A percentile compares a stretch with the other conserved stretches of the same genome.
phyloP scores from a whole-genome alignment of 2,113 vertebrate species.

The Pelmatolapia mariae region DNA sequence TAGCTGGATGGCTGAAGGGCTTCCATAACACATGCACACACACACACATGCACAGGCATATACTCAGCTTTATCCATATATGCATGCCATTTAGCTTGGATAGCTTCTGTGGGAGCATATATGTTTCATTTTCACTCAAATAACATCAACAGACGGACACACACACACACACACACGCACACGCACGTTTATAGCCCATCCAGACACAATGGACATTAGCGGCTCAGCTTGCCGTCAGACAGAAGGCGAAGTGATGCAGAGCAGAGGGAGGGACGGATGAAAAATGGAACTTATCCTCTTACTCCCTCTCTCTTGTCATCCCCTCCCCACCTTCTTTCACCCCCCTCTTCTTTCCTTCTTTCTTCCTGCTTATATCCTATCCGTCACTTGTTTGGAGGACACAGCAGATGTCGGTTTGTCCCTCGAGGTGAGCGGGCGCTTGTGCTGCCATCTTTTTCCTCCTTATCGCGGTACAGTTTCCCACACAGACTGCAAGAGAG shows the following conservation, averaged over 20 bases:
- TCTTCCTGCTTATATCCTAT: neutral
- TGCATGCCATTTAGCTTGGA: slow-evolving; percentile 18
- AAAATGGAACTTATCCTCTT: slow-evolving; percentile 50
- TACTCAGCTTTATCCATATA: slow-evolving; percentile 5
- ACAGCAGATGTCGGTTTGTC: slow-evolving; percentile 39
- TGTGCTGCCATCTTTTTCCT: slow-evolving; percentile 19
- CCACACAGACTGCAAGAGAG: slow-evolving; percentile 3
- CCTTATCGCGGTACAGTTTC: slow-evolving; percentile 19
- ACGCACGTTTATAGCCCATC: slow-evolving; percentile 16
- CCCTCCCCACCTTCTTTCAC: neutral
- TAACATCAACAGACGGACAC: slow-evolving; percentile 1
- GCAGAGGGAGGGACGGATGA: slow-evolving; percentile 56
- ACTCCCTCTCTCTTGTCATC: neutral
- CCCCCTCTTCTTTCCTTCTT: neutral
- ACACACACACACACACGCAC: neutral
- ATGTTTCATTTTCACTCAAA: slow-evolving; percentile 11
- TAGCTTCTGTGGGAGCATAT: slow-evolving; percentile 16
- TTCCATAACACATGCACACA: neutral
- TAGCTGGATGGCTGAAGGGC: slow-evolving; percentile 60
- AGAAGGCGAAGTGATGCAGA: slow-evolving; percentile 56
- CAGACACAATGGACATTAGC: slow-evolving; percentile 75
- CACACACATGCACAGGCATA: neutral
- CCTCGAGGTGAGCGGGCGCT: slow-evolving; percentile 10
- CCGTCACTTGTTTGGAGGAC: slow-evolving; percentile 45
- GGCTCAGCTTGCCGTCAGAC: slow-evolving; percentile 63